A percentile compares a stretch with the other conserved stretches of the same genome.
phyloP scores from a whole-genome alignment of 2,888 invertebrate species.

The Myopa tessellatipennis region DNA sequence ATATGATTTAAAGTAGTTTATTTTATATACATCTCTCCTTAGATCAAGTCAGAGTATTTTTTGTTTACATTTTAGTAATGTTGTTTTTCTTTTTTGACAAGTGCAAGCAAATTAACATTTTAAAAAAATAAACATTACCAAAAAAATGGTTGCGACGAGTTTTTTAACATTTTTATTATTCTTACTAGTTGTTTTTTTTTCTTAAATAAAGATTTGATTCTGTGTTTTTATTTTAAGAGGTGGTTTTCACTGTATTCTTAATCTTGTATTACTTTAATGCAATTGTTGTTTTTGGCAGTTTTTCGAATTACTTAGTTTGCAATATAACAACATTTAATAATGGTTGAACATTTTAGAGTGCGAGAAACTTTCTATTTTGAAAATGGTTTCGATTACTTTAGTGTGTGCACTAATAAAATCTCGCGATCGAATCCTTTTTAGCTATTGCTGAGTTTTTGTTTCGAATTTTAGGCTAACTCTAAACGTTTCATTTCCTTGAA shows the following conservation, averaged over 20 bases:
- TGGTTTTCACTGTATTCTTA: conserved; percentile 3
- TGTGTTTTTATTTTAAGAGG: not conserved
- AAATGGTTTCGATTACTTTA: conserved; percentile 4
- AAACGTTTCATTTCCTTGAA: conserved; percentile 89
- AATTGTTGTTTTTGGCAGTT: not conserved
- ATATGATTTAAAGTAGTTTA: too few relatives aligned
- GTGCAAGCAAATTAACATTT: too few relatives aligned
- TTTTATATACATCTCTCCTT: too few relatives aligned
- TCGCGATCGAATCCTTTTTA: not conserved
- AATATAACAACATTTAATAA: not conserved
- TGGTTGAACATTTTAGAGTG: not conserved
- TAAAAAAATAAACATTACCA: too few relatives aligned
- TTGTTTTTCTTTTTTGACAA: too few relatives aligned
- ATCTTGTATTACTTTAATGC: not conserved
- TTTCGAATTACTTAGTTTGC: not conserved
- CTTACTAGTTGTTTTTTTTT: not conserved
- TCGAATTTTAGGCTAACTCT: conserved; percentile 71
- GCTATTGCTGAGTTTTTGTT: not conserved
- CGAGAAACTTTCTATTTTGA: not conserved
- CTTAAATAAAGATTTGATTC: not conserved
- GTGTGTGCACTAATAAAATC: not conserved
- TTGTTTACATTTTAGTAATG: too few relatives aligned
- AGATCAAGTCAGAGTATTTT: too few relatives aligned
- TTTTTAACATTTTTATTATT: not conserved
- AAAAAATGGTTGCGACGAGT: not conserved